Base-by-base conservation (phyloP, 2,888 invertebrate species). In the Taenaris catops region DNA sequence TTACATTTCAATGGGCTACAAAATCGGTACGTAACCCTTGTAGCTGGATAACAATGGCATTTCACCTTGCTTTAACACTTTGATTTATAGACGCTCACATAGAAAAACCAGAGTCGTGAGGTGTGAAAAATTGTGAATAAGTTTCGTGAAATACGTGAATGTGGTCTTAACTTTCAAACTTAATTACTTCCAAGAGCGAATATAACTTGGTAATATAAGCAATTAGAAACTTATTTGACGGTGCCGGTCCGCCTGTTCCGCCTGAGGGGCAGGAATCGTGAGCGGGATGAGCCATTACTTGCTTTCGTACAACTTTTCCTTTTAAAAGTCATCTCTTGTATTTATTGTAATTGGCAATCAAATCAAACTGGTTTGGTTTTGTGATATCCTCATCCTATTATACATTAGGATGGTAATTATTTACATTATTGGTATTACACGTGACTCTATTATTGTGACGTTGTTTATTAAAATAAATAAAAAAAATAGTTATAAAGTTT, bases 181-280 rank as follows among this genome's bases (percentile, higher is more conserved):
- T 83, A 81, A 86, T 83, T 81, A 83, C 73, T 76, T 75, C 58
- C 58, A 71, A 80, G 70, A 80, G 73, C 66, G 76, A 83, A 80
- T 81, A 81, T 75, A 83, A 83, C 78, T 81, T 80, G 79, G 79
- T 83, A 86, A 84, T 84, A 81, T 80, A 84, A 84, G 83, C 81
- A 86, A 86, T 84, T 84, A 86, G 80, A 84, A 86, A 83, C 79
- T 86, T 86, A 83, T 83, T 86, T 83, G 81, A 81, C 74, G 81
- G 78, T 78, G 70, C 78, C 75, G 78, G 81, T 76, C 79, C 72
- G 83, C 74, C 68, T 64, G 78, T 63, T 72, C 69, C 71, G 80
- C 83, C 83, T 68, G 70, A 66, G 78, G 84, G 79, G 61, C 60
- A 66, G 66, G 69, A 79, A 70, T 78, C 80, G 72, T 76, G 81